Evolutionary conservation across 2,888 invertebrate genomes (phyloP), one percentile per base, ranked within the genome.

Genomic region (Empis stercorea): DNA sequence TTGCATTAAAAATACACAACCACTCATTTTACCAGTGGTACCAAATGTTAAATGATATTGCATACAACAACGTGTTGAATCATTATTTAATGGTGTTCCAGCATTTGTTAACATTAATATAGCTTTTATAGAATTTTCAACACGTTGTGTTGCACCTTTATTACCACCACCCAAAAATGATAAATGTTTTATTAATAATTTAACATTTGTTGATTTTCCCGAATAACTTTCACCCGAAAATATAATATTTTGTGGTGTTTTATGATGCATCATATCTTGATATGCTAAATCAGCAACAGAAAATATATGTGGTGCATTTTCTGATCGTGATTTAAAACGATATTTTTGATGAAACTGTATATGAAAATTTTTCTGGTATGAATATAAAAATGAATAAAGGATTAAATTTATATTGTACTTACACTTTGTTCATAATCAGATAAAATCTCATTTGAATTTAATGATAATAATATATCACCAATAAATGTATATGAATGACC

Each of bases 171-270:
- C 92, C 56, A 94, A 73, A 61, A 76, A 81, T 54, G 86, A 80
- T 2, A 94, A 74, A 64, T 95, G 94, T 44, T 81, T 79, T 30
- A 93, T 71, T 39, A 89, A 71, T 54, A 88, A 80, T 36, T 82
- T 71, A 65, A 85, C 84, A 62, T 84, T 89, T 30, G 85, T 84
- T 0, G 92, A 87, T 72, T 95, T 95, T 2, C 94, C 94, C 1
- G 93, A 86, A 61, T 85, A 85, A 55, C 86, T 87, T 73, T 94
- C 94, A 2, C 94, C 94, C 38, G 87, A 81, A 55, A 95, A 78
- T 6, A 94, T 74, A 50, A 95, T 82, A 64, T 88, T 84, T 66
- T 94, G 91, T 3, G 84, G 80, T 56, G 83, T 81, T 55, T 84
- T 81, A 63, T 93, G 87, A 64, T 94, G 94, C 55, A 92, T 69